phyloP scores from a whole-genome alignment of 92 coral and sea anemone species.

The Parazoanthus atlanticus region DNA sequence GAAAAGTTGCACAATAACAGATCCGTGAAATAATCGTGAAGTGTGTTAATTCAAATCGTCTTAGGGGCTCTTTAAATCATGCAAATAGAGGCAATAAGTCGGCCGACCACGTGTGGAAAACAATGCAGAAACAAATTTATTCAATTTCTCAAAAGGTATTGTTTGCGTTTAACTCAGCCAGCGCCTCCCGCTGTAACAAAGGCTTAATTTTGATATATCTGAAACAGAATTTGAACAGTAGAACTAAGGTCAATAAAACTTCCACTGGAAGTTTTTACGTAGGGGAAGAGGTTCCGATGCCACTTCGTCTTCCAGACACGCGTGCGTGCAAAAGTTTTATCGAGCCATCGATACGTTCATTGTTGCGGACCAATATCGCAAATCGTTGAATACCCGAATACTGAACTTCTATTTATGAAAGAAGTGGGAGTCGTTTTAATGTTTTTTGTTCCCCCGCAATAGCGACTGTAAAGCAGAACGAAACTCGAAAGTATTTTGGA shows the following conservation, averaged over 20 bases:
- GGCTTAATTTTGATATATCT: background rate
- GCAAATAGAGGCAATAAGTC: background rate
- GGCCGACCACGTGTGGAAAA: conserved; percentile 15
- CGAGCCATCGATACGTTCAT: background rate
- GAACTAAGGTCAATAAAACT: background rate
- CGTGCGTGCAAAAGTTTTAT: background rate
- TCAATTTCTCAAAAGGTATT: conserved; percentile 11
- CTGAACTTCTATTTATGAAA: background rate
- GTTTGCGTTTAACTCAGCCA: conserved; percentile 5
- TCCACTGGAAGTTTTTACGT: background rate
- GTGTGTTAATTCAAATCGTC: conserved; percentile 5
- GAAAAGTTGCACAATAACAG: background rate
- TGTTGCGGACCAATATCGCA: background rate
- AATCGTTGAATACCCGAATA: conserved; percentile 8
- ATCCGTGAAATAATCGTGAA: conserved; percentile 8
- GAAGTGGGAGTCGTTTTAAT: background rate
- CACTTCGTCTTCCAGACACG: background rate
- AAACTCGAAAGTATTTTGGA: background rate
- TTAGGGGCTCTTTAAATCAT: conserved; percentile 14
- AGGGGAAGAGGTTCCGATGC: background rate
- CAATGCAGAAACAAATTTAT: conserved; percentile 23
- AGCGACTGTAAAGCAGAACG: background rate
- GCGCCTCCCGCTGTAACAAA: conserved; percentile 6
- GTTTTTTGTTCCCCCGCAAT: background rate
- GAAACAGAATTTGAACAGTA: background rate